Conservation (phyloP, 2,888 invertebrate genomes). For the Schizotus pectinicornis region DNA sequence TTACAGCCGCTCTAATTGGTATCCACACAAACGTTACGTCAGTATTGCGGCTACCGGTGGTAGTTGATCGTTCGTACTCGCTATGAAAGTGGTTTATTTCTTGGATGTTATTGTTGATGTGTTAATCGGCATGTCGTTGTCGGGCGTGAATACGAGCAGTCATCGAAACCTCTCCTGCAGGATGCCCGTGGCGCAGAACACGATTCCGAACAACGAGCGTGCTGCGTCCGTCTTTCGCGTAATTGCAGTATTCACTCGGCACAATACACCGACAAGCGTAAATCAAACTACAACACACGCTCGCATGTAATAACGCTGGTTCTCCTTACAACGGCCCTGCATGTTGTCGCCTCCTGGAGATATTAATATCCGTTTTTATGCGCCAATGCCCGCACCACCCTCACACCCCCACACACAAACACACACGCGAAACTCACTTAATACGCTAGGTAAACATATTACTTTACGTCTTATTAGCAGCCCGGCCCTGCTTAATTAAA, state of each 20-base stretch:
- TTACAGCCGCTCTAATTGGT: too few species aligned
- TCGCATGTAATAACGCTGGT: constrained; percentile 37
- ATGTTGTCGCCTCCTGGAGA: constrained; percentile 36
- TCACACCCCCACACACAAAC: constrained; percentile 6
- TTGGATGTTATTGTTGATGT: not conserved
- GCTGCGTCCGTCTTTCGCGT: constrained; percentile 46
- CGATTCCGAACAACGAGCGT: constrained; percentile 38
- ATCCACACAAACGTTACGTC: too few species aligned
- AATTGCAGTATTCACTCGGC: constrained; percentile 43
- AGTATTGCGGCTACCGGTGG: too few species aligned
- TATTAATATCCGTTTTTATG: constrained; percentile 44
- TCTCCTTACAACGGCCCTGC: constrained; percentile 26
- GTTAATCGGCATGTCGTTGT: constrained; percentile 5
- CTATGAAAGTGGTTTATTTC: too few species aligned
- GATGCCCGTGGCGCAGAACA: constrained; percentile 26
- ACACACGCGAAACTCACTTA: constrained; percentile 16
- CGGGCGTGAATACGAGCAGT: constrained; percentile 6
- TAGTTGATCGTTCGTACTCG: too few species aligned
- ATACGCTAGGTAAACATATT: constrained; percentile 23
- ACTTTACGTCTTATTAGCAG: constrained; percentile 24
- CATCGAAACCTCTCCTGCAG: constrained; percentile 4
- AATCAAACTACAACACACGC: constrained; percentile 42
- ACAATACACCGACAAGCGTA: constrained; percentile 44
- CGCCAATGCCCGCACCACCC: constrained; percentile 17
- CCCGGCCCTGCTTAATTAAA: constrained; percentile 24